Evolutionary conservation across 23 tunicate genomes (phyloP).

Genomic region (Halocynthia aurantium): DNA sequence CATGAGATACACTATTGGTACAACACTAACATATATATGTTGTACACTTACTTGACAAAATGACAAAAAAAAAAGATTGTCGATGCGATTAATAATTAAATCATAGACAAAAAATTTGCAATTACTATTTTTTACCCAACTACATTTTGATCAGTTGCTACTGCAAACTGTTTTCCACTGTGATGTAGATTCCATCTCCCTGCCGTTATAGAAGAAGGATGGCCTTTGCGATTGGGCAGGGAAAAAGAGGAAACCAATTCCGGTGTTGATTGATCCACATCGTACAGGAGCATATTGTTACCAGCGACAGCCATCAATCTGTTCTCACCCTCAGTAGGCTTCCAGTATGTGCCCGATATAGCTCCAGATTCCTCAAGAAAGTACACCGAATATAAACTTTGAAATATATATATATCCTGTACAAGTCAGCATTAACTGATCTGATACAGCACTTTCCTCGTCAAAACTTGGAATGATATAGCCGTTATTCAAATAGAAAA

Average conservation of each 20-base stretch:
- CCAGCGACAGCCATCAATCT: slow-evolving; percentile 46
- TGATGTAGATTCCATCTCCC: slow-evolving; percentile 96
- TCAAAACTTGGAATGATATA: too few species aligned
- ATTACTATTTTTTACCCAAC: not conserved
- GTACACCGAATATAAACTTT: too few species aligned
- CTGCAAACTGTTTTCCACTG: slow-evolving; percentile 82
- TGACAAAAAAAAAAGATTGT: not conserved
- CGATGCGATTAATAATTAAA: not conserved
- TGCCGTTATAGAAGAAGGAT: slow-evolving; percentile 28
- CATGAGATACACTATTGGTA: too few species aligned
- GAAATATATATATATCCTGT: too few species aligned
- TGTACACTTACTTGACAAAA: too few species aligned
- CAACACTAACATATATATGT: too few species aligned
- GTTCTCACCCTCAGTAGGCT: slow-evolving; percentile 72
- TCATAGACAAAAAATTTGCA: not conserved
- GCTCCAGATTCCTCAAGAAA: not conserved
- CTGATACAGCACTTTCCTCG: too few species aligned
- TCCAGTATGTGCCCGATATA: slow-evolving; percentile 36
- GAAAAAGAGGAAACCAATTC: slow-evolving; percentile 14
- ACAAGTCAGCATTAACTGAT: too few species aligned
- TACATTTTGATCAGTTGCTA: slow-evolving; percentile 44
- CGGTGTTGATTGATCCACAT: slow-evolving; percentile 24
- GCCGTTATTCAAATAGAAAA: too few species aligned
- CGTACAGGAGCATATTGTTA: slow-evolving; percentile 46
- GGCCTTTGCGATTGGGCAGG: slow-evolving; percentile 51